Percentiles rank a stretch among this genome's conserved stretches.
Conservation (phyloP, 2,113 vertebrate genomes). For the Amblyopsis rosae region DNA sequence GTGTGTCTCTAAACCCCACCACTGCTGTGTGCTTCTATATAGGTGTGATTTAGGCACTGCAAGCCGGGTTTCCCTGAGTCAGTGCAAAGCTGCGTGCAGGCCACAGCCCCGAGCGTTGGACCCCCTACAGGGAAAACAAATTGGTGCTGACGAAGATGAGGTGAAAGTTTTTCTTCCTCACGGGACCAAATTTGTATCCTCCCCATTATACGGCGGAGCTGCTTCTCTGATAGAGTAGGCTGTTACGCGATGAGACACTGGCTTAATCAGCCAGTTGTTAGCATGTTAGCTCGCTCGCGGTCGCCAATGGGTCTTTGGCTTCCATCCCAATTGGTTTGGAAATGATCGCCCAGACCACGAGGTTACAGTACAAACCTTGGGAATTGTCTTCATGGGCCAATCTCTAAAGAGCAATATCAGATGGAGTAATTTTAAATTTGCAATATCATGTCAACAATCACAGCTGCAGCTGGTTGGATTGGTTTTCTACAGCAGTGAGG, state of each 20-base stretch:
- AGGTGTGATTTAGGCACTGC: slow-evolving; percentile 11
- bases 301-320: slow-evolving; percentile 53
- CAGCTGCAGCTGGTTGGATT: background rate
- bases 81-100: background rate
- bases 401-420: slow-evolving; percentile 17
- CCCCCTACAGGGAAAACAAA: slow-evolving; percentile 57
- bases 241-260: slow-evolving; percentile 36
- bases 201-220: background rate
- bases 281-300: slow-evolving; percentile 43
- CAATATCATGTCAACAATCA: slow-evolving; percentile 20
- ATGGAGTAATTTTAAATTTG: slow-evolving; percentile 2
- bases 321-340: slow-evolving; percentile 59
- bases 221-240: slow-evolving; percentile 34
- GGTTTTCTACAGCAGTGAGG: background rate
- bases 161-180: slow-evolving; percentile 28
- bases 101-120: slow-evolving; percentile 10
- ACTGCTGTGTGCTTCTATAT: background rate
- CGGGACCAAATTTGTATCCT: slow-evolving; percentile 37
- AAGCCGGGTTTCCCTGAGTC: no score
- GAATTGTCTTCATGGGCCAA: slow-evolving; percentile 38
- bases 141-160: slow-evolving; percentile 38
- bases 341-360: slow-evolving; percentile 42
- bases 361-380: slow-evolving; percentile 37
- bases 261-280: slow-evolving; percentile 60
- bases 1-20: no score